Base-by-base conservation (phyloP, 2,888 invertebrate genomes). In the Eupithecia insigniata region DNA sequence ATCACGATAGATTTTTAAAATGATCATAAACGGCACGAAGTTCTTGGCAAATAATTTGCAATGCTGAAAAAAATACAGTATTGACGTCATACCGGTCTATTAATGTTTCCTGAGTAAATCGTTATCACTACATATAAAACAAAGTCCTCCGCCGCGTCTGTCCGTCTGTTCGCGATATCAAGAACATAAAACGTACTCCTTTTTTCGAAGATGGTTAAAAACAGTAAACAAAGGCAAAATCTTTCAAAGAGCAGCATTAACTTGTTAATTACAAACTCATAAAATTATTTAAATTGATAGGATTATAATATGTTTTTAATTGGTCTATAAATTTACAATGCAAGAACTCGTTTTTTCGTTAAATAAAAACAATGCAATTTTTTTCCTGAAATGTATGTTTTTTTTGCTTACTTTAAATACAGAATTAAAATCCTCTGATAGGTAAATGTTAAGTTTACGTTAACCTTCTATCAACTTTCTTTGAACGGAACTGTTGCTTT, bases 71-170 rank as follows among this genome's bases (percentile, higher is more conserved):
- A 46, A 46, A 46, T 7, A 8, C 46, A n/a, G 46, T n/a, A 2
- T 46, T 46, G 46, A 46, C 46, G 46, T 46, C 46, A 46, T 8
- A 8, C n/a, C 8, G n/a, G n/a, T n/a, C n/a, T 46, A 46, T 46
- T 46, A n/a, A 46, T 8, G 46, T 46, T 46, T 46, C 46, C n/a
- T 46, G 46, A 46, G 46, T n/a, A n/a, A n/a, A n/a, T n/a, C n/a
- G n/a, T n/a, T n/a, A n/a, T n/a, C n/a, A n/a, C n/a, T n/a, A n/a
- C n/a, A n/a, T n/a, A n/a, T n/a, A n/a, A n/a, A n/a, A n/a, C n/a
- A n/a, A n/a, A n/a, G n/a, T n/a, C n/a, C n/a, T n/a, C n/a, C n/a
- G n/a, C n/a, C n/a, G n/a, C n/a, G n/a, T n/a, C n/a, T n/a, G n/a
- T n/a, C n/a, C n/a, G n/a, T n/a, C n/a, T n/a, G n/a, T n/a, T n/a